Conservation (phyloP, 2,888 invertebrate species). For the Malthinus seriepunctatus region DNA sequence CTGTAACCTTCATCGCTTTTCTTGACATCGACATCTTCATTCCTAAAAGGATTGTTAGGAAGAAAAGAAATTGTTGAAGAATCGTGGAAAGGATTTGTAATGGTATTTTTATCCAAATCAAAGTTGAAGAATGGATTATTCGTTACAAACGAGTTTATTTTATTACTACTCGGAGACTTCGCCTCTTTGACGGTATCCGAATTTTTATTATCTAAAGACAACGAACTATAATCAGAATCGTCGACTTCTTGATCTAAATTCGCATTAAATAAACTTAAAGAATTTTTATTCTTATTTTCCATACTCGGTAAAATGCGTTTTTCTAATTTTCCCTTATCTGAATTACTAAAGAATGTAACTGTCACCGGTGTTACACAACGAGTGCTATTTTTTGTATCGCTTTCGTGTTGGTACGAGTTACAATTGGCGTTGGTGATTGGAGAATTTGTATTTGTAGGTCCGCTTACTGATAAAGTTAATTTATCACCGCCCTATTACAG, state of each 20-base stretch:
- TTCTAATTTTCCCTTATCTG: slow-evolving; percentile 49
- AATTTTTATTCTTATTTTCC: slow-evolving; percentile 34
- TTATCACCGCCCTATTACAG: slow-evolving; percentile 67
- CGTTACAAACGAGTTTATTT: neutral
- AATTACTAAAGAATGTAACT: slow-evolving; percentile 61
- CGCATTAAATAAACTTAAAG: slow-evolving; percentile 38
- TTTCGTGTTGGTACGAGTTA: slow-evolving; percentile 32
- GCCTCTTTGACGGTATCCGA: slow-evolving; percentile 33
- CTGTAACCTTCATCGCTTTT: slow-evolving; percentile 21
- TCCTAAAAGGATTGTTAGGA: slow-evolving; percentile 49
- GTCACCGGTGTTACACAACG: slow-evolving; percentile 61
- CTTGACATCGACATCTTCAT: slow-evolving; percentile 45
- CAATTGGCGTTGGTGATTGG: slow-evolving; percentile 29
- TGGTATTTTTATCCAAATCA: slow-evolving; percentile 32
- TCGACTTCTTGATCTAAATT: slow-evolving; percentile 25
- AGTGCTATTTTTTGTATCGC: slow-evolving; percentile 41
- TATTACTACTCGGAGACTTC: slow-evolving; percentile 13
- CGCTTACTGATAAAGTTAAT: slow-evolving; percentile 67
- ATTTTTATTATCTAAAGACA: slow-evolving; percentile 10
- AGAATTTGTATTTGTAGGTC: slow-evolving; percentile 45
- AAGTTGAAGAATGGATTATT: slow-evolving; percentile 47
- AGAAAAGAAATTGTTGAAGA: slow-evolving; percentile 54
- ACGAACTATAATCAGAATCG: slow-evolving; percentile 19
- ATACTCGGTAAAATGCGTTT: slow-evolving; percentile 43
- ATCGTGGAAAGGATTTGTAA: slow-evolving; percentile 56